Base-by-base conservation (phyloP, 2,888 invertebrate species). In the Rhagium mordax region DNA sequence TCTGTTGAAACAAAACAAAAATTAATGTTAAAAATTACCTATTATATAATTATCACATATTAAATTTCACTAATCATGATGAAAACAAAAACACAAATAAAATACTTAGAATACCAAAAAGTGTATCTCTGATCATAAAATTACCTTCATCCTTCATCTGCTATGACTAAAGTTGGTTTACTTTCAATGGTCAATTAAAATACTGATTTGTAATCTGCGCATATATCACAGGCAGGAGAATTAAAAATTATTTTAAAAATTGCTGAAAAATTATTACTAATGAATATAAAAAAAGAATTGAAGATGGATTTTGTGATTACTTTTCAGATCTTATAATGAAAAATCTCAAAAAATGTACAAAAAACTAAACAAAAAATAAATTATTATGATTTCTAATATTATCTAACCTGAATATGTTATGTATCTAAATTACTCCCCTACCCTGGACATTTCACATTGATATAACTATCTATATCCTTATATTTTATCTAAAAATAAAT, bases 401-500 rank as follows among this genome's bases (percentile, higher is more conserved):
- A 80, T 72, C 75, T 79, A 81, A 70, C 75, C 70, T 79, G 79
- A 74, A 77, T 80, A 77, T 79, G 74, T 75, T 78, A 77, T 74
- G 75, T 68, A 70, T 72, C 78, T 81, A 81, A 76, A 77, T 79
- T 81, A 82, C 76, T 84, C 84, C 85, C 85, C 85, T 85, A 84
- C 84, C 84, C 82, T 84, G 84, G 85, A 85, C 83, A 85, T 81
- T 83, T 85, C 82, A 85, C 84, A 85, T 82, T 83, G 78, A 84
- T 84, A 82, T 83, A 83, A 80, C 80, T 84, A 83, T 78, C 78
- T 83, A 82, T 82, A 74, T 70, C 72, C 79, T 79, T 81, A 80
- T 80, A 81, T 79, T 80, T 78, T 81, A 81, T 78, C 70, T 82
- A 76, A 77, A 79, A 82, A 84, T 82, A 82, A 84, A 84, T 83